Evolutionary conservation across 1,140 invertebrate genomes (phyloP), one percentile per base, ranked within the genome.

Genomic region (Nephila pilipes): DNA sequence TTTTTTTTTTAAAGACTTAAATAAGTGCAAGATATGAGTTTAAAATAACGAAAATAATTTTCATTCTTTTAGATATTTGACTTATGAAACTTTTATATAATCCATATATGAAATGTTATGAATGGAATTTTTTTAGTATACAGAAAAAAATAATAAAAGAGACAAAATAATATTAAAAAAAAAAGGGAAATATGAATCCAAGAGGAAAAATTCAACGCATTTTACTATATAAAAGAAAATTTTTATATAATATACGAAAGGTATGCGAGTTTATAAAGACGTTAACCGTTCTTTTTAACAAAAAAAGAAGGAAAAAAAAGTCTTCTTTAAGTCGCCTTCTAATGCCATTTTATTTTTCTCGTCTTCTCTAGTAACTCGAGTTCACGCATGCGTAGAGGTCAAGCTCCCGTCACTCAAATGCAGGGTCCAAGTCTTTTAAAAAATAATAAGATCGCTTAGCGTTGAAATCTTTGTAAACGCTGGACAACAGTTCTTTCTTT

Each of bases 361-460:
- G 29, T 38, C n/a, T 16, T 63, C 57, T 25, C 6, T 69, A 83
- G 89, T 60, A 91, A 91, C 57, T 20, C 79, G 75, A 83, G 75
- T 91, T 83, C 75, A 83, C 89, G 89, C 89, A 91, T 91, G 89
- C 89, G 89, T 54, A 90, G n/a, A 65, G 89, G 89, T 91, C 89
- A 91, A 83, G 89, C 80, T 91, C 89, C 89, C 46, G 89, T 91
- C 89, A 58, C 25, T 91, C 89, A 91, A 65, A 60, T 54, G 55
- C 54, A 63, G 16, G 87, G 57, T 81, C 57, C 55, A 54, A 83
- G 80, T 60, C 32, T 25, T 83, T 32, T 38, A 46, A 91, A 83
- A 81, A 91, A 83, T 60, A 83, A 83, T 81, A 46, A 38, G 55
- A 83, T 58, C 75, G 75, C 63, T 91, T 83, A 91, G 89, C 75